phyloP scores from a whole-genome alignment of 2,797 vertebrate genomes.

The Mormyrus hasselquistii region DNA sequence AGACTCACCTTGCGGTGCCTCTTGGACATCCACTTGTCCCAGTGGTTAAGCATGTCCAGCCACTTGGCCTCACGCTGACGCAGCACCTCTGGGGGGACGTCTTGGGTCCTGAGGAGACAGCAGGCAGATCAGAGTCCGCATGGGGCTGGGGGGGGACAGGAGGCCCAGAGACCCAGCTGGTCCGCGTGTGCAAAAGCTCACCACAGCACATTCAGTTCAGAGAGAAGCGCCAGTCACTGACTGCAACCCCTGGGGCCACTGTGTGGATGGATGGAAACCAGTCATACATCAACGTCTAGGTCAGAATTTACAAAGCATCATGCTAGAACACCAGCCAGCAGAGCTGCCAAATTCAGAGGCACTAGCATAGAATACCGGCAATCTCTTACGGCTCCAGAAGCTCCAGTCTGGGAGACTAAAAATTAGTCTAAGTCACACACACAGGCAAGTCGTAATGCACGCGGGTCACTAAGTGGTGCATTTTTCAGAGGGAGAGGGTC shows the following conservation, averaged over 20 bases:
- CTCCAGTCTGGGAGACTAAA: neutral
- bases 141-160: neutral
- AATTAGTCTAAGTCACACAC: neutral
- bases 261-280: neutral
- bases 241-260: neutral
- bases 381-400: neutral
- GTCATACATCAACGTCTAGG: neutral
- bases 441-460: neutral
- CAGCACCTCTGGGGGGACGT: conserved; percentile 81
- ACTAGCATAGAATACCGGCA: neutral
- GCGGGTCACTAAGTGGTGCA: neutral
- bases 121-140: neutral
- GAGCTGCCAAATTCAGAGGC: neutral
- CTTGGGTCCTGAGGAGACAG: conserved; percentile 59
- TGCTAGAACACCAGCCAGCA: neutral
- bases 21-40: conserved; percentile 98
- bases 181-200: neutral
- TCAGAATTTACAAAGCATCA: neutral
- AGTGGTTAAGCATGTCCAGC: conserved; percentile 95
- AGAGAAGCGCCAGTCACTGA: neutral
- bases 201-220: neutral
- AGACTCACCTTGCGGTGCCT: conserved; percentile 83
- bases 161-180: neutral
- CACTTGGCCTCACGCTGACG: conserved; percentile 92
- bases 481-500: neutral